phyloP scores from a whole-genome alignment of 2,113 vertebrate genomes.

The Podilymbus podiceps region DNA sequence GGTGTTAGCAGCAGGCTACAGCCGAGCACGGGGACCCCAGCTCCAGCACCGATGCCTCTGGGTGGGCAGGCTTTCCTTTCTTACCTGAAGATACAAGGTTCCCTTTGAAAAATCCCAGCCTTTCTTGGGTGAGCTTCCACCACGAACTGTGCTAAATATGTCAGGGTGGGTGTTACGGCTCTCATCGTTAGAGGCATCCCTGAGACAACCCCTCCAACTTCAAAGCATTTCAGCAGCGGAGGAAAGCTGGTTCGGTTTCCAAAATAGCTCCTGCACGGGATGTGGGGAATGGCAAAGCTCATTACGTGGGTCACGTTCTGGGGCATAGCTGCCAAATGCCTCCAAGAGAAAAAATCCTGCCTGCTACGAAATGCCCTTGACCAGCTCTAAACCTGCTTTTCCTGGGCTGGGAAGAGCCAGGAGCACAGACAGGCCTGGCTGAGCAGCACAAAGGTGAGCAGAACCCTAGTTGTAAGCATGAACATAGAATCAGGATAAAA shows the following conservation, averaged over 20 bases:
- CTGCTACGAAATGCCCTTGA: neutral
- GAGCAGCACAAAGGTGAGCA: neutral
- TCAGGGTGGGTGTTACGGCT: neutral
- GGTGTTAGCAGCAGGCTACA: neutral
- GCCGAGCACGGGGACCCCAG: rapidly evolving
- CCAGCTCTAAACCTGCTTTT: neutral
- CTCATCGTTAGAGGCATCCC: neutral
- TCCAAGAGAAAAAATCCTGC: neutral
- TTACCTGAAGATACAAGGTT: rapidly evolving
- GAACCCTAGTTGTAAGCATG: rapidly evolving
- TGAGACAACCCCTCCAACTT: neutral
- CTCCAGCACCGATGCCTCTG: neutral
- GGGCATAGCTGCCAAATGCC: neutral
- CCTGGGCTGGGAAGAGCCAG: neutral
- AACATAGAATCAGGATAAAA: neutral
- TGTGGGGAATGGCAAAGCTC: neutral
- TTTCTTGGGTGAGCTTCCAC: neutral
- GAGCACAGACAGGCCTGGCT: neutral
- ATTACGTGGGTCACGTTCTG: neutral
- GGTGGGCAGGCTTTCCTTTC: neutral
- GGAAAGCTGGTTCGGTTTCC: neutral
- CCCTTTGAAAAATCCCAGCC: neutral
- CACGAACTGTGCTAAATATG: neutral
- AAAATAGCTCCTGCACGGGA: neutral
- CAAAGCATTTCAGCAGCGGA: neutral